Evolutionary conservation across 2,888 invertebrate genomes (phyloP).

Genomic region (Dyspetes luteomarginatus): DNA sequence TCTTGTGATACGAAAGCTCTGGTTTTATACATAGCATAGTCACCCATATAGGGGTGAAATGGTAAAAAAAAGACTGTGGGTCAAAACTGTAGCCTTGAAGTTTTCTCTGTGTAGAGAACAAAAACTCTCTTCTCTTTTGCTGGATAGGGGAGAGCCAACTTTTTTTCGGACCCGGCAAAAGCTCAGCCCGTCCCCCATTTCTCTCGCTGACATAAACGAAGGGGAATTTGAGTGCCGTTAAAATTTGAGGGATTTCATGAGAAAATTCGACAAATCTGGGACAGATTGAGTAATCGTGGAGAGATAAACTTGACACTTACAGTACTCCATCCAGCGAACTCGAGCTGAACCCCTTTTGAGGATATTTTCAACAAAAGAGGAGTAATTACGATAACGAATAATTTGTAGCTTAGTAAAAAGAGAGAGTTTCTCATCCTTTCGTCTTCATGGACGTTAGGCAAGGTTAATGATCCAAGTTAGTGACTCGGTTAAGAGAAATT

Average conservation of each 20-base stretch:
- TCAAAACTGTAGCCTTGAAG: conserved; percentile 25
- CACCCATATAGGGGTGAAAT: conserved; percentile 41
- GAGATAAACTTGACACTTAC: background rate
- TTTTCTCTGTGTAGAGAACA: conserved; percentile 43
- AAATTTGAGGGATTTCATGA: conserved; percentile 28
- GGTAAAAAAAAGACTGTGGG: conserved; percentile 23
- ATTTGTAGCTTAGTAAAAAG: too few species aligned
- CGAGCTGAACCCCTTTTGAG: background rate
- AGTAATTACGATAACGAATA: too few species aligned
- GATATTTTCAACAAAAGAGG: too few species aligned
- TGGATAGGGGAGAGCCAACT: conserved; percentile 27
- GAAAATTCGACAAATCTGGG: conserved; percentile 7
- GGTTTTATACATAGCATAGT: background rate
- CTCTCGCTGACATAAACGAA: background rate
- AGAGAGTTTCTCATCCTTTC: too few species aligned
- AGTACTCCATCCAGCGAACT: background rate
- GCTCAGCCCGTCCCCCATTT: conserved; percentile 13
- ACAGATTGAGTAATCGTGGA: conserved; percentile 24
- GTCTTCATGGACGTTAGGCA: too few species aligned
- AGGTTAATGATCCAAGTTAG: too few species aligned
- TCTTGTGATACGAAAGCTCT: conserved; percentile 37
- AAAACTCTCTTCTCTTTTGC: conserved; percentile 29
- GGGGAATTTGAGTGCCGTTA: conserved; percentile 21
- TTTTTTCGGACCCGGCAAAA: conserved; percentile 35
- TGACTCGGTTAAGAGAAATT: too few species aligned